Evolutionary conservation across 2,797 vertebrate species (phyloP).

Genomic region (Rousettus madagascariensis): DNA sequence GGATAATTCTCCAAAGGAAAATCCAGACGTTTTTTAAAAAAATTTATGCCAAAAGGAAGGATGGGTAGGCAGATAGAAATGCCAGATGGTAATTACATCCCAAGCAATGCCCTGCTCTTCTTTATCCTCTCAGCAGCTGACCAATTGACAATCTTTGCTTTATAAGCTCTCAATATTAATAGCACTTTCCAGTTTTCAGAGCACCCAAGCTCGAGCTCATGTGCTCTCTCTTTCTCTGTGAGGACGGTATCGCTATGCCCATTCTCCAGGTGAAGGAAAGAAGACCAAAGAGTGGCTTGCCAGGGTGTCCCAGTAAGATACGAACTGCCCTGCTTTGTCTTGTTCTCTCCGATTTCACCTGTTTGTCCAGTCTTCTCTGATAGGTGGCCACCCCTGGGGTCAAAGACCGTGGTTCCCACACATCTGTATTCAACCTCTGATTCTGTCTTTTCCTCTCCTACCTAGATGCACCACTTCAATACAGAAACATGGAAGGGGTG

Average conservation of each 20-base stretch:
- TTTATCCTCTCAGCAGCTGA: neutral
- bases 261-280: neutral
- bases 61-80: neutral
- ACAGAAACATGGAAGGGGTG: slow-evolving; percentile 78
- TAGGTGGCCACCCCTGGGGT: neutral
- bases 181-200: neutral
- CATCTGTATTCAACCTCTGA: neutral
- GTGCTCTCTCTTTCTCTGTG: neutral
- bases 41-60: neutral
- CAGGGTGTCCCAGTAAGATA: neutral
- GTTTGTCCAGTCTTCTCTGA: neutral
- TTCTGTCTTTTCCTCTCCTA: neutral
- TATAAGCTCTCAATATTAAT: neutral
- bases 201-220: fast-evolving
- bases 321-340: neutral
- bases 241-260: neutral
- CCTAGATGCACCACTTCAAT: slow-evolving; percentile 79
- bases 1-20: neutral
- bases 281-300: neutral
- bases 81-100: neutral
- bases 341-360: neutral
- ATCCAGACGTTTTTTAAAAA: neutral
- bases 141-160: neutral
- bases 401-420: neutral
- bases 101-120: neutral